Base-by-base conservation (phyloP, 2,113 vertebrate genomes). In the Esox niger region DNA sequence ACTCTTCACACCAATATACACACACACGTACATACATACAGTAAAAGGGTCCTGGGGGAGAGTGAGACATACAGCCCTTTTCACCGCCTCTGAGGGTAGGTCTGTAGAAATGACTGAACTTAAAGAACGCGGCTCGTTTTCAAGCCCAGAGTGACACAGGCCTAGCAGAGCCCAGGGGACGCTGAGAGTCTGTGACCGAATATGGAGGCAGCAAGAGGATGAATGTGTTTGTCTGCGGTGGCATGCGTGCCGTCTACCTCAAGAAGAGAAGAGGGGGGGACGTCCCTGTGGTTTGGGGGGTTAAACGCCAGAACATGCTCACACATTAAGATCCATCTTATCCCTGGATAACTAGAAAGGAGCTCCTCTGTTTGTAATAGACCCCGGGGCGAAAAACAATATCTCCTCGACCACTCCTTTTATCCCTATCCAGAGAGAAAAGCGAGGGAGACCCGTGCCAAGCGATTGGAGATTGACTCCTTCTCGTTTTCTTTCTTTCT, bases 271-370 rank as follows among this genome's bases (percentile, higher is more conserved):
- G 54, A 30, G 58, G 46, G 38, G 23, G 60, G 61, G 58, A 2
- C 29, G 26, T 2, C 61, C 63, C 30, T 85, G 88, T 73, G 87
- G 87, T 88, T 86, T 85, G 1, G 43, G 69, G 78, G 85, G 87
- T 87, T 86, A 86, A 90, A 77, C 68, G 70, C 77, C 83, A 83
- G 75, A 88, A 86, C 87, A 89, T 87, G 88, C 87, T 90, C 77
- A 23, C 87, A 85, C 87, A 84, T 89, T 90, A 88, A 83, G 76
- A 83, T 73, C 76, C 77, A 80, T 84, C 81, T 71, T 85, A 90
- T 84, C 79, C 66, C 35, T 1, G 64, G 58, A 74, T 80, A 77
- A 85, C 77, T 73, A 74, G 70, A 59, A 68, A 76, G 78, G 58
- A 68, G 67, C 55, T 30, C 62, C 66, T 74, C 27, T 75, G 74